Evolutionary conservation across 2,113 vertebrate genomes (phyloP).

Genomic region (Struthidea cinerea): DNA sequence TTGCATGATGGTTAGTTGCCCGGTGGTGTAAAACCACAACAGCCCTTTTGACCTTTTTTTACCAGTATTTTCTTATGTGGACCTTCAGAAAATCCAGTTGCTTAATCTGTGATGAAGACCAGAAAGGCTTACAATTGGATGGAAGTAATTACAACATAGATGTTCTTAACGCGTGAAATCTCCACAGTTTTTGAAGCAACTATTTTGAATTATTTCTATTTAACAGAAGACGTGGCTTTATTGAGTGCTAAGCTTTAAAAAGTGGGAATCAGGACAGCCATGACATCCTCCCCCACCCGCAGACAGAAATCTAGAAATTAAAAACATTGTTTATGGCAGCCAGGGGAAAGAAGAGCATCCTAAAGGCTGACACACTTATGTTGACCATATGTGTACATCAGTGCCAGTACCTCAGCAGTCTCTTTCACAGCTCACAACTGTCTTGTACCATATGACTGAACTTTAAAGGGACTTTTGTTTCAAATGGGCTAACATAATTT

Average conservation of each 20-base stretch:
- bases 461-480: not conserved
- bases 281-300: not conserved
- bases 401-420: not conserved
- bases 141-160: not conserved
- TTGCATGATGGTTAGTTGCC: not conserved
- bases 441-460: not conserved
- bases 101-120: not conserved
- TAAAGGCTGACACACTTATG: not conserved
- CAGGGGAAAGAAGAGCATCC: not conserved
- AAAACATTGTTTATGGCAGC: not conserved
- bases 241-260: not conserved
- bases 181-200: not conserved
- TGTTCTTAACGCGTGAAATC: not conserved
- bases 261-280: not conserved
- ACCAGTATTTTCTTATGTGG: not conserved
- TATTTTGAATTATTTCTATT: not conserved
- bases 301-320: not conserved
- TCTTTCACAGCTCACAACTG: not conserved
- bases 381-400: not conserved
- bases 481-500: not conserved
- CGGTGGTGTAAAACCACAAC: not conserved
- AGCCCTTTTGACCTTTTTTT: not conserved
- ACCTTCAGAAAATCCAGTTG: not conserved
- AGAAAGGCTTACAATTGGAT: not conserved
- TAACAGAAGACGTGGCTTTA: not conserved